phyloP scores from a whole-genome alignment of 2,888 invertebrate genomes.

The Meghimatium bilineatum region DNA sequence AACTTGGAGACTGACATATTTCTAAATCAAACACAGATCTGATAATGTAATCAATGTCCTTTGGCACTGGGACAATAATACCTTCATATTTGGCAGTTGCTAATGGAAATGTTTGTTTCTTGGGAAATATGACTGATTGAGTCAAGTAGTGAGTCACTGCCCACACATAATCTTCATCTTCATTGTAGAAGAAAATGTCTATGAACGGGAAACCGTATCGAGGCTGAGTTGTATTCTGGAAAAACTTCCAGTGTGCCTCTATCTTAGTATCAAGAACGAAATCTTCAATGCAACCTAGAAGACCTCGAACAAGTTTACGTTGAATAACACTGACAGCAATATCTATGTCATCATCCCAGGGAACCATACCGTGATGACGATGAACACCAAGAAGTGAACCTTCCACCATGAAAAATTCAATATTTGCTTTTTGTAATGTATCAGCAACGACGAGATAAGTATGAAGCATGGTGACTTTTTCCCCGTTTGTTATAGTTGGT shows the following conservation, averaged over 20 bases:
- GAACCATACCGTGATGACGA: slow-evolving; percentile 26
- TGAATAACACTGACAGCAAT: slow-evolving; percentile 20
- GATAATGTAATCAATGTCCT: neutral
- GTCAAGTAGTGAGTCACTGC: slow-evolving; percentile 17
- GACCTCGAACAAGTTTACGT: neutral
- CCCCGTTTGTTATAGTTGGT: neutral
- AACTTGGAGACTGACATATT: slow-evolving; percentile 19
- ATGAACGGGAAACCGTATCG: slow-evolving; percentile 19
- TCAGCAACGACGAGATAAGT: slow-evolving; percentile 10
- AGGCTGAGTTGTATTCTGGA: neutral
- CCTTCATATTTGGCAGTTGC: slow-evolving; percentile 17
- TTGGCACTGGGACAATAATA: slow-evolving; percentile 25
- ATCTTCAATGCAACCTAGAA: slow-evolving; percentile 2
- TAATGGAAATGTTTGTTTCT: slow-evolving; percentile 16
- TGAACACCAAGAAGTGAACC: slow-evolving; percentile 44
- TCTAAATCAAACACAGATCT: slow-evolving; percentile 10
- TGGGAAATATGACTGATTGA: neutral
- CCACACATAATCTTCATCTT: slow-evolving; percentile 27
- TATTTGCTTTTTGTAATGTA: neutral
- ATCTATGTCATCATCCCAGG: slow-evolving; percentile 41
- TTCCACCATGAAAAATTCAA: slow-evolving; percentile 43
- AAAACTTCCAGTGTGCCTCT: slow-evolving; percentile 20
- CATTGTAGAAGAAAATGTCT: slow-evolving; percentile 37
- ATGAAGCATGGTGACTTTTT: neutral
- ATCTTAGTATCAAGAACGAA: neutral